These are phyloP conservation scores for Candoia aspera DNA, from an alignment of 2,113 vertebrate species.

Conservation along the genomic window DNA sequence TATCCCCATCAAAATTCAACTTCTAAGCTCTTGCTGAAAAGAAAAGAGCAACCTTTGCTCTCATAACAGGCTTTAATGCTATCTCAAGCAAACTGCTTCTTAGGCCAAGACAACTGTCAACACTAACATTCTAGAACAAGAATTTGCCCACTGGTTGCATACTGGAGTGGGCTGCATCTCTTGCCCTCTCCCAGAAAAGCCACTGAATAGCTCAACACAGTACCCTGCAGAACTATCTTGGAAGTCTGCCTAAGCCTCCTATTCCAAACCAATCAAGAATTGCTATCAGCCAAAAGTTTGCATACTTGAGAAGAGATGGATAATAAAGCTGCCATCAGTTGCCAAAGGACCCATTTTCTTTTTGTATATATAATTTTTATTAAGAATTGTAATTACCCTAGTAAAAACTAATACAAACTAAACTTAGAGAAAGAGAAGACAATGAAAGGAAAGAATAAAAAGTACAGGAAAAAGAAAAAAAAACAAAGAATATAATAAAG, in stretches of 20 bases:
- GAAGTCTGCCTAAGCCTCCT: neutral
- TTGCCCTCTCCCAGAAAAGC: neutral
- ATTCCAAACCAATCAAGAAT: neutral
- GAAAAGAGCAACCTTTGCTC: neutral
- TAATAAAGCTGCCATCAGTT: neutral
- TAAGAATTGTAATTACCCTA: no score
- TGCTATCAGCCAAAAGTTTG: neutral
- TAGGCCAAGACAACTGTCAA: slow-evolving; percentile 1
- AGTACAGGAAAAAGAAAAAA: no score
- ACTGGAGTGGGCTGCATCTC: neutral
- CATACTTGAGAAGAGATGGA: neutral
- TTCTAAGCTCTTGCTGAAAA: neutral
- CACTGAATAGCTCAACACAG: neutral
- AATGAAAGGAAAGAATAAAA: no score
- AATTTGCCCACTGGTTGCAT: neutral
- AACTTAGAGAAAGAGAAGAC: no score
- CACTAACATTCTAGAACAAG: slow-evolving; percentile 26
- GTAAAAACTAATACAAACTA: no score
- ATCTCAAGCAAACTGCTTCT: slow-evolving; percentile 13
- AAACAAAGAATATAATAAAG: no score
- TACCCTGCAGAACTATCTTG: neutral
- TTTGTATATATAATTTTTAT: no score
- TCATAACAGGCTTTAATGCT: neutral
- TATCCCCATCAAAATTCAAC: neutral
- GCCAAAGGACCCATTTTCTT: neutral